Percentiles rank a stretch among this genome's conserved stretches.
phyloP scores from a whole-genome alignment of 2,113 vertebrate genomes.

The Dipodomys spectabilis region DNA sequence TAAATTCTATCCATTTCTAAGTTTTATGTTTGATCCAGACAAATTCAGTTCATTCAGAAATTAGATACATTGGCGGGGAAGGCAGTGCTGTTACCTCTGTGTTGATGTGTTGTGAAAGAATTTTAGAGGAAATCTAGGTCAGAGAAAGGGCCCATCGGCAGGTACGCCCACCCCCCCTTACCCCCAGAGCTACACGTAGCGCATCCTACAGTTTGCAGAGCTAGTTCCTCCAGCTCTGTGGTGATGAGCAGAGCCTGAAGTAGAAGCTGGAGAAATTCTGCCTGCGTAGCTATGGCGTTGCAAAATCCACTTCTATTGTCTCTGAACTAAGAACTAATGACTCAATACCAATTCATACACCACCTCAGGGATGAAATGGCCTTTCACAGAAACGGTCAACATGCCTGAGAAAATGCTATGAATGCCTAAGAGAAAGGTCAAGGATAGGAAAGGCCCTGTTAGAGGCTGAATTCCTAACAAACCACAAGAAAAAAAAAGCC shows the following conservation, averaged over 20 bases:
- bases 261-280: neutral
- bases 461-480: neutral
- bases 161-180: neutral
- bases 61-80: neutral
- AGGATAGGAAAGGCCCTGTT: neutral
- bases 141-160: neutral
- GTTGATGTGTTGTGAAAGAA: neutral
- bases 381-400: neutral
- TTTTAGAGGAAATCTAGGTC: neutral
- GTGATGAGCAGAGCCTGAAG: neutral
- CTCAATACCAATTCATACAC: neutral
- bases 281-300: no score
- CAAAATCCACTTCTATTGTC: neutral
- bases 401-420: neutral
- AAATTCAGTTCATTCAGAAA: conserved; percentile 24
- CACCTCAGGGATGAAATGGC: neutral
- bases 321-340: neutral
- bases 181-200: neutral
- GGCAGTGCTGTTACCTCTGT: neutral
- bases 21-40: neutral
- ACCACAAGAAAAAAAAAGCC: neutral
- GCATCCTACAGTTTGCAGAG: neutral
- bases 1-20: neutral
- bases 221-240: neutral
- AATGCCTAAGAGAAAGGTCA: neutral